Conservation (phyloP, 2,888 invertebrate species). For the Harmothoe impar region DNA sequence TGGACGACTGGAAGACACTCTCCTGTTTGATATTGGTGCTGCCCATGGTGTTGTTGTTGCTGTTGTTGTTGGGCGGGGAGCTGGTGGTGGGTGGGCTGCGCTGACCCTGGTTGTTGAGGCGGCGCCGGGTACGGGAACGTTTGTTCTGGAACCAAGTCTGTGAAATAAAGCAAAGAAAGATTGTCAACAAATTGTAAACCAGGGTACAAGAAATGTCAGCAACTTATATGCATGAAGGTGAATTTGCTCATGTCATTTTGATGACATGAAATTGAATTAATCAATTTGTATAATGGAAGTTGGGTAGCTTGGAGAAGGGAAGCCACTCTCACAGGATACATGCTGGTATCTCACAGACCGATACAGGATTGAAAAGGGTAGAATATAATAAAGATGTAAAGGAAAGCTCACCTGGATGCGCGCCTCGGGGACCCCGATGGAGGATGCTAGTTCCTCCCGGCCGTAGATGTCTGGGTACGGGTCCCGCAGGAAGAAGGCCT, state of each 20-base stretch:
- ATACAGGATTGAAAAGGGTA: too few relatives aligned
- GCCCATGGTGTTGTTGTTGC: too few relatives aligned
- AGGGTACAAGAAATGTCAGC: neutral
- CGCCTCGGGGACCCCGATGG: slow-evolving; percentile 60
- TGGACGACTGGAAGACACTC: neutral
- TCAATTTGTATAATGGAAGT: too few relatives aligned
- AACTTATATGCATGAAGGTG: too few relatives aligned
- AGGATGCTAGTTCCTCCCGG: slow-evolving; percentile 49
- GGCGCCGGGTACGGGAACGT: slow-evolving; percentile 50
- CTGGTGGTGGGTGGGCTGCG: neutral
- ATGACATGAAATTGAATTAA: too few relatives aligned
- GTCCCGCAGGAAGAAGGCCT: slow-evolving; percentile 46
- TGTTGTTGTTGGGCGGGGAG: neutral
- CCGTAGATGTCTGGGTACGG: slow-evolving; percentile 59
- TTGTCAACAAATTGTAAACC: neutral
- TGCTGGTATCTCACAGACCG: too few relatives aligned
- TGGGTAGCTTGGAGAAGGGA: too few relatives aligned
- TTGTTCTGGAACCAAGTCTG: slow-evolving; percentile 66
- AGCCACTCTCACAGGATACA: too few relatives aligned
- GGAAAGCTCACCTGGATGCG: slow-evolving; percentile 54
- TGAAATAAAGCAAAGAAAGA: neutral
- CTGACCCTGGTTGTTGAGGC: slow-evolving; percentile 19
- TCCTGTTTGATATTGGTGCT: neutral
- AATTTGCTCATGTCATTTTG: too few relatives aligned
- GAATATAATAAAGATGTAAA: neutral